phyloP scores from a whole-genome alignment of 1,140 invertebrate genomes.

The Trissolcus basalis region DNA sequence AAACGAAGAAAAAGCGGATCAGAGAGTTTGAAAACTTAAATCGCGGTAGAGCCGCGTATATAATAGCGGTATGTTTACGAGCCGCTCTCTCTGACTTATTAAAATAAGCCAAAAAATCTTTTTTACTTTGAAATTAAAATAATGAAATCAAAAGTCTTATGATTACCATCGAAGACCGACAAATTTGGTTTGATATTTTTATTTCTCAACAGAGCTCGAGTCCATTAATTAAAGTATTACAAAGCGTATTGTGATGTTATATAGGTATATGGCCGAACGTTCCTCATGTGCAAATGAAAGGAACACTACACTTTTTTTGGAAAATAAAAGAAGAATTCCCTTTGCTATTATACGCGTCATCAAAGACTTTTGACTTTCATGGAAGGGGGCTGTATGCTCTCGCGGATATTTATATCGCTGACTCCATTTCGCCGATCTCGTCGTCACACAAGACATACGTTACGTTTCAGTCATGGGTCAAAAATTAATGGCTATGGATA shows the following conservation, averaged over 20 bases:
- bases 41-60: too few species aligned
- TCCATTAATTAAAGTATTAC: constrained; percentile 56
- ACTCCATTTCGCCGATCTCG: constrained; percentile 59
- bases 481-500: constrained; percentile 70
- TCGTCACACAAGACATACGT: constrained; percentile 57
- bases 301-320: constrained; percentile 39
- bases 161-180: too few species aligned
- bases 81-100: too few species aligned
- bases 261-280: constrained; percentile 1
- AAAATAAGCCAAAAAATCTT: too few species aligned
- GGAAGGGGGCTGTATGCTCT: constrained; percentile 43
- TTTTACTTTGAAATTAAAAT: too few species aligned
- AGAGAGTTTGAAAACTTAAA: too few species aligned
- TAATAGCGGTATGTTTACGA: neutral
- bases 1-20: constrained; percentile 13
- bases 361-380: constrained; percentile 57
- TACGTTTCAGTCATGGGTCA: constrained; percentile 63
- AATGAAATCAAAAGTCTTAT: too few species aligned
- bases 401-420: constrained; percentile 60
- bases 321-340: constrained; percentile 55
- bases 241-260: constrained; percentile 32
- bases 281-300: constrained; percentile 34
- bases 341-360: constrained; percentile 59
- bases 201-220: too few species aligned
- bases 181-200: too few species aligned